Evolutionary conservation across 2,797 vertebrate genomes (phyloP).

Genomic region (Sciaenops ocellatus): DNA sequence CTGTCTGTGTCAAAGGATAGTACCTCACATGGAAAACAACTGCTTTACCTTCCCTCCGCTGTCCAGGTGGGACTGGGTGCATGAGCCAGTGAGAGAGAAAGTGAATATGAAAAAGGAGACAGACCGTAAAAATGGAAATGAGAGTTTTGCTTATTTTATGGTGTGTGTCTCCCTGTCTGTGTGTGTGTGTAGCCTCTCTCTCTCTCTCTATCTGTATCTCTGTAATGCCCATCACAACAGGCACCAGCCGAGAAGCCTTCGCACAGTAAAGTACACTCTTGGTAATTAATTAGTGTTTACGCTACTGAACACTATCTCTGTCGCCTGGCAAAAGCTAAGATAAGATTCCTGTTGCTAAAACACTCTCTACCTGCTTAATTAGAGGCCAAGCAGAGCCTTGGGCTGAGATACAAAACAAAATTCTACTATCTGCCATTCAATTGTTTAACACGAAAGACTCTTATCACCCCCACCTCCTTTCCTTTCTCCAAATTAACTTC

Average conservation of each 20-base stretch:
- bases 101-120: conserved; percentile 36
- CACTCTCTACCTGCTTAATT: conserved; percentile 70
- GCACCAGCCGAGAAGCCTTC: conserved; percentile 33
- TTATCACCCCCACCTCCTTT: conserved; percentile 46
- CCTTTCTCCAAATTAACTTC: conserved; percentile 64
- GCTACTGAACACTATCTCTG: conserved; percentile 68
- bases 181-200: background rate
- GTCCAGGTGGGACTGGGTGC: conserved; percentile 31
- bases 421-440: conserved; percentile 55
- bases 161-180: background rate
- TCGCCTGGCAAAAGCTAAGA: conserved; percentile 60
- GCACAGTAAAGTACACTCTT: conserved; percentile 46
- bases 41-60: conserved; percentile 28
- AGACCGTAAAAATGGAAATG: conserved; percentile 41
- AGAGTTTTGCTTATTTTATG: conserved; percentile 39
- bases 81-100: conserved; percentile 19
- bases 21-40: conserved; percentile 51
- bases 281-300: conserved; percentile 77
- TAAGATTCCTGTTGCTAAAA: conserved; percentile 66
- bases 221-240: conserved; percentile 37
- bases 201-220: conserved; percentile 40
- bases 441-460: conserved; percentile 54
- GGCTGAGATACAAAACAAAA: conserved; percentile 53
- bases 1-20: conserved; percentile 60
- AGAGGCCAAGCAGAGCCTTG: conserved; percentile 56